Conservation (phyloP, 2,888 invertebrate species). For the Blastobasis lacticolella region DNA sequence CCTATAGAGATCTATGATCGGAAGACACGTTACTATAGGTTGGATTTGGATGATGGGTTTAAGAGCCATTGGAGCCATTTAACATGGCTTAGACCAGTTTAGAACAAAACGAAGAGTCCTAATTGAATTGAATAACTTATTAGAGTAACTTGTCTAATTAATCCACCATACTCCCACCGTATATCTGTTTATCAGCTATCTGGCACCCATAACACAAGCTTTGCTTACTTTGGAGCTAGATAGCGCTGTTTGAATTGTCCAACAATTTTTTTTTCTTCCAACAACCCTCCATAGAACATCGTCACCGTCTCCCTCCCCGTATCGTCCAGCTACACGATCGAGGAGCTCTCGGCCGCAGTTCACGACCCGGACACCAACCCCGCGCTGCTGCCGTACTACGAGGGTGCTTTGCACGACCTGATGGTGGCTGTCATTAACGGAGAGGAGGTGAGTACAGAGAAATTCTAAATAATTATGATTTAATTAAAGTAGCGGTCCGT, state of each 20-base stretch:
- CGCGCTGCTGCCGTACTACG: slow-evolving; percentile 28
- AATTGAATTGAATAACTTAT: too few relatives aligned
- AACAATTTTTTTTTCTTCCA: neutral
- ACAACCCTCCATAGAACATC: neutral
- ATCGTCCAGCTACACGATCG: slow-evolving; percentile 24
- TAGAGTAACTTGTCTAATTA: too few relatives aligned
- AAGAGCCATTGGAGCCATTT: too few relatives aligned
- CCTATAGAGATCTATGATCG: too few relatives aligned
- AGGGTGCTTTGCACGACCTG: slow-evolving; percentile 34
- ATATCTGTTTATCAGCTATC: too few relatives aligned
- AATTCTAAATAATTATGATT: neutral
- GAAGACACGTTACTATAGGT: too few relatives aligned
- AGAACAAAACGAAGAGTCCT: neutral
- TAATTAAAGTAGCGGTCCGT: too few relatives aligned
- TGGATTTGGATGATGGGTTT: too few relatives aligned
- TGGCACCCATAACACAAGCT: too few relatives aligned
- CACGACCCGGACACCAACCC: slow-evolving; percentile 33
- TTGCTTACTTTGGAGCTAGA: too few relatives aligned
- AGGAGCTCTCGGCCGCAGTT: slow-evolving; percentile 36
- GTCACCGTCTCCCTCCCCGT: neutral
- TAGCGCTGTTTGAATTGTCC: neutral
- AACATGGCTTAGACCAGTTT: too few relatives aligned
- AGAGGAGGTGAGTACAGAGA: slow-evolving; percentile 24
- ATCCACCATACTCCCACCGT: too few relatives aligned
- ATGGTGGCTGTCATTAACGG: slow-evolving; percentile 34